These are phyloP conservation scores for Apotomis capreana DNA, from an alignment of 2,888 invertebrate genomes.

Conservation along the genomic window DNA sequence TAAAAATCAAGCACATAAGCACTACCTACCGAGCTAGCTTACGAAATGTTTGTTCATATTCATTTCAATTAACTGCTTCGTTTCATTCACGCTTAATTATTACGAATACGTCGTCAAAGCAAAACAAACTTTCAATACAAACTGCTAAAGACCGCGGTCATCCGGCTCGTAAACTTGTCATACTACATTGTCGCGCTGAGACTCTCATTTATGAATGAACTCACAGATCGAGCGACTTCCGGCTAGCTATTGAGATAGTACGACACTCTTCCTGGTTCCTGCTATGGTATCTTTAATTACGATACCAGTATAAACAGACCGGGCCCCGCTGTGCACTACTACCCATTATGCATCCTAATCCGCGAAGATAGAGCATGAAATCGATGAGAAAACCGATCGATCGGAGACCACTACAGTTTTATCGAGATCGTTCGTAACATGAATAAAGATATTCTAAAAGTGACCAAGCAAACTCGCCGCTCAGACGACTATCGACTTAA, in stretches of 20 bases:
- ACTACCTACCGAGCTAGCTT: slow-evolving; percentile 50
- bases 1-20: slow-evolving; percentile 52
- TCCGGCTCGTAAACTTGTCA: slow-evolving; percentile 64
- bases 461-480: slow-evolving; percentile 60
- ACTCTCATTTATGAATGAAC: slow-evolving; percentile 82
- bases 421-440: slow-evolving; percentile 80
- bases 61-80: slow-evolving; percentile 77
- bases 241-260: slow-evolving; percentile 83
- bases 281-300: slow-evolving; percentile 82
- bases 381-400: slow-evolving; percentile 56
- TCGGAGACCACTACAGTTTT: slow-evolving; percentile 70
- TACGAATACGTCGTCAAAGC: slow-evolving; percentile 53
- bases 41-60: slow-evolving; percentile 76
- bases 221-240: slow-evolving; percentile 82
- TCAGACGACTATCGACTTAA: slow-evolving; percentile 62
- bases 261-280: slow-evolving; percentile 84
- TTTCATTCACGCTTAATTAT: slow-evolving; percentile 81
- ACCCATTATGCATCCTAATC: slow-evolving; percentile 55
- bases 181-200: slow-evolving; percentile 75
- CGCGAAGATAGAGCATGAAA: slow-evolving; percentile 60
- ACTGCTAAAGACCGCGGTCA: slow-evolving; percentile 65
- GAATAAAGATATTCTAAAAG: slow-evolving; percentile 81
- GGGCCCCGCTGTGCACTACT: slow-evolving; percentile 47
- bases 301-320: slow-evolving; percentile 72
- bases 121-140: slow-evolving; percentile 59